Conservation (phyloP, 1,140 invertebrate genomes). For the Micrasema longulum region DNA sequence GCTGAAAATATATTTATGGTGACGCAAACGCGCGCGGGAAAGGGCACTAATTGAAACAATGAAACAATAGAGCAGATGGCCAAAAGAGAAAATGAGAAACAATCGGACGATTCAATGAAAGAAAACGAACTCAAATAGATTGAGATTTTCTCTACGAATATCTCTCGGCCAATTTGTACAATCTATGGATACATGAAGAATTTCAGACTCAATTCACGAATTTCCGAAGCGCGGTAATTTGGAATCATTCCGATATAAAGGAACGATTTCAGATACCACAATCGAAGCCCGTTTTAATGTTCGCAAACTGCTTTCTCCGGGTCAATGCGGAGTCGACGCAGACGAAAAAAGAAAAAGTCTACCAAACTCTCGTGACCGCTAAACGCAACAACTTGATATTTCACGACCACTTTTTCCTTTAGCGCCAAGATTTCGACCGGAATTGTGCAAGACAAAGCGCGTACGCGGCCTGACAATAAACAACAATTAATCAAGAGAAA, state of each 20-base stretch:
- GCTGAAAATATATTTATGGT: background rate
- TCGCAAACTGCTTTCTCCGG: slow-evolving; percentile 6
- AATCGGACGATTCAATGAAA: background rate
- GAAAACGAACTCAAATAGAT: background rate
- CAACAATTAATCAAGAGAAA: too few species aligned
- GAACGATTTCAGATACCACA: background rate
- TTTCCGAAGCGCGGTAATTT: background rate
- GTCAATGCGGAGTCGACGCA: background rate
- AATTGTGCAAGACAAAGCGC: background rate
- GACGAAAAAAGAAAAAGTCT: slow-evolving; percentile 12
- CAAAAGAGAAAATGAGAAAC: too few species aligned
- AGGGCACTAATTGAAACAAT: background rate
- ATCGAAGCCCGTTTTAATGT: background rate
- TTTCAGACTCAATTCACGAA: background rate
- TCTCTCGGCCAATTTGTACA: background rate
- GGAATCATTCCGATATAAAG: background rate
- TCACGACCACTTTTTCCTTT: slow-evolving; percentile 22
- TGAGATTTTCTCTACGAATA: background rate
- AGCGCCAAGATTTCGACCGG: background rate
- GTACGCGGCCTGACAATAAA: too few species aligned
- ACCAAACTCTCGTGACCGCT: slow-evolving; percentile 8
- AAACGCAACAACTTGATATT: slow-evolving; percentile 16
- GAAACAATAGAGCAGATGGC: background rate
- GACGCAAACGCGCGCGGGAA: background rate
- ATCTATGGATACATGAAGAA: background rate